Evolutionary conservation across 2,113 vertebrate genomes (phyloP).

Genomic region (Chloroceryle aenea): DNA sequence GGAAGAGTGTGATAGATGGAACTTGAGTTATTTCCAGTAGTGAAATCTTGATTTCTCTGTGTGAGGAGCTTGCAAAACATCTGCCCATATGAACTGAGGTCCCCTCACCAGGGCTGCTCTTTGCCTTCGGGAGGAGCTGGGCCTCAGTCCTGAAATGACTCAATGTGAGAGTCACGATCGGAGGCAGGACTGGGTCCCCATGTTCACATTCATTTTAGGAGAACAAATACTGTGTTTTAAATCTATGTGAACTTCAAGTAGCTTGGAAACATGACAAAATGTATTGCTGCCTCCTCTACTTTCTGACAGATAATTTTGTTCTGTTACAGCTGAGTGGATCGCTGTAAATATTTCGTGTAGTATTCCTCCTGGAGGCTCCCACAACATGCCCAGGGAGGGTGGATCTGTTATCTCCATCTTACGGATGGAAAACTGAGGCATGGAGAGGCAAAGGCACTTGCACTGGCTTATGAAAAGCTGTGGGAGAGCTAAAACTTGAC

Average conservation of each 20-base stretch:
- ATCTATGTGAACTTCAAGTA: neutral
- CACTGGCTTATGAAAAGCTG: neutral
- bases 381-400: neutral
- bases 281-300: neutral
- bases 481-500: neutral
- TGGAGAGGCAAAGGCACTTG: neutral
- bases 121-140: neutral
- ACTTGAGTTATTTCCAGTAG: neutral
- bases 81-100: neutral
- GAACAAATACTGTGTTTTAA: neutral
- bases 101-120: neutral
- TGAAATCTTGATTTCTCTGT: neutral
- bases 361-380: neutral
- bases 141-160: neutral
- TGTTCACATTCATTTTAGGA: neutral
- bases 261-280: neutral
- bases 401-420: neutral
- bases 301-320: neutral
- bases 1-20: neutral
- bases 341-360: neutral
- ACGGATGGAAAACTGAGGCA: neutral
- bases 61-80: neutral
- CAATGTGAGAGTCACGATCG: accelerated
- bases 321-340: neutral
- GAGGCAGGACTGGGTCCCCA: neutral